phyloP scores from a whole-genome alignment of 2,888 invertebrate species.

The Choreutis nemorana region DNA sequence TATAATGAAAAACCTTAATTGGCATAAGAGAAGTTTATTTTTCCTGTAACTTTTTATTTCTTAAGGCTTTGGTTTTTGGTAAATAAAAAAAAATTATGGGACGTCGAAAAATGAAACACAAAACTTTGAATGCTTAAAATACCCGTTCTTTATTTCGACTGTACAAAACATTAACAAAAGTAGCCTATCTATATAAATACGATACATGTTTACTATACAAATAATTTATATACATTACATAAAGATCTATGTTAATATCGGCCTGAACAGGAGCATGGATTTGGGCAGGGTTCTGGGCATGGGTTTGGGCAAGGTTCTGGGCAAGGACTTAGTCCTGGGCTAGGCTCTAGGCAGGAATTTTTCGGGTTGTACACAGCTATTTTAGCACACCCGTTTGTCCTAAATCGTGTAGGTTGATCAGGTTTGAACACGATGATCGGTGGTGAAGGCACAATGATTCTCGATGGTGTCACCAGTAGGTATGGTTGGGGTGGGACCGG shows the following conservation, averaged over 20 bases:
- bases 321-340: slow-evolving; percentile 3
- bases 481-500: slow-evolving; percentile 24
- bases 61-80: too few species aligned
- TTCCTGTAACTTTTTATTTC: too few species aligned
- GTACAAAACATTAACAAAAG: slow-evolving; percentile 31
- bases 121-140: slow-evolving; percentile 15
- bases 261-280: slow-evolving; percentile 1
- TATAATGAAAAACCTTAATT: too few species aligned
- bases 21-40: too few species aligned
- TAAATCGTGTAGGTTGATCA: slow-evolving; percentile 25
- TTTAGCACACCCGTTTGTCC: slow-evolving; percentile 24
- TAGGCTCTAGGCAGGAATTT: slow-evolving; percentile 6
- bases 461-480: slow-evolving; percentile 32
- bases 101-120: slow-evolving; percentile 11
- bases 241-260: slow-evolving; percentile 7
- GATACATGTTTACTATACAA: slow-evolving; percentile 16
- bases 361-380: slow-evolving; percentile 12
- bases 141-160: slow-evolving; percentile 38
- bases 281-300: slow-evolving; percentile 1
- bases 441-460: slow-evolving; percentile 31
- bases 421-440: slow-evolving; percentile 40
- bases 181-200: slow-evolving; percentile 20
- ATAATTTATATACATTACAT: slow-evolving; percentile 9
- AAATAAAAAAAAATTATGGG: slow-evolving; percentile 3
- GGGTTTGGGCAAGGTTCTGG: slow-evolving; percentile 5